Percentiles rank a stretch among this genome's conserved stretches.
Evolutionary conservation across 2,113 vertebrate species (phyloP).

Genomic region (Guaruba guarouba): DNA sequence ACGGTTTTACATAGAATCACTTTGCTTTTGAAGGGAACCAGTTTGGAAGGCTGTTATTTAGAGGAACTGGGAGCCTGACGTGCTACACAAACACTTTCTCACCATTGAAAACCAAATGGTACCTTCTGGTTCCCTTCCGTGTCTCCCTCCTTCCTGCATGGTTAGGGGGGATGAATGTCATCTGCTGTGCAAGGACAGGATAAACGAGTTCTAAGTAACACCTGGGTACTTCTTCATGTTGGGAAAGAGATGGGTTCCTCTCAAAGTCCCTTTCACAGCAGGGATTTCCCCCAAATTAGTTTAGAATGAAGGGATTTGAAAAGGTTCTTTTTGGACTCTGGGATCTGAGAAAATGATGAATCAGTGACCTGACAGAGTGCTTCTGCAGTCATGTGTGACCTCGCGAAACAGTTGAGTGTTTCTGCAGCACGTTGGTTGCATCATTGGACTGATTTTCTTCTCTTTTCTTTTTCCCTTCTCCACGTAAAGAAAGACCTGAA

Average conservation of each 20-base stretch:
- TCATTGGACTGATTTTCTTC: neutral
- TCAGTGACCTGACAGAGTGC: neutral
- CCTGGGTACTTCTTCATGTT: neutral
- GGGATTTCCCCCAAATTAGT: neutral
- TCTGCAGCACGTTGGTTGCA: neutral
- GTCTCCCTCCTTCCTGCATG: neutral
- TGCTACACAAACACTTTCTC: neutral
- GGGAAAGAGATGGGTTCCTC: neutral
- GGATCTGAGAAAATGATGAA: neutral
- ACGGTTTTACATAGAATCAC: neutral
- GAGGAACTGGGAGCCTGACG: neutral
- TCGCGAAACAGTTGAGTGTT: neutral
- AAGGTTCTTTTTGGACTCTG: neutral
- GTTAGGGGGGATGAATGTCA: constrained; percentile 4
- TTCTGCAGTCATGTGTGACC: neutral
- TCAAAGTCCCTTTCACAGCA: neutral
- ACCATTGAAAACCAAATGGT: neutral
- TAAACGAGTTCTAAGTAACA: neutral
- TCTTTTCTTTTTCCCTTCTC: constrained; percentile 1
- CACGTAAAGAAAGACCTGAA: constrained; percentile 33
- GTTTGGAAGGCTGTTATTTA: neutral
- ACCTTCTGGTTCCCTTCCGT: neutral
- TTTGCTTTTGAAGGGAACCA: neutral
- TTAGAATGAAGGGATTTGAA: neutral
- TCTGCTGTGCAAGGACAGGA: constrained; percentile 14